These are phyloP conservation scores for Agonopterix alstromeriana DNA, from an alignment of 2,888 invertebrate genomes.

Conservation along the genomic window DNA sequence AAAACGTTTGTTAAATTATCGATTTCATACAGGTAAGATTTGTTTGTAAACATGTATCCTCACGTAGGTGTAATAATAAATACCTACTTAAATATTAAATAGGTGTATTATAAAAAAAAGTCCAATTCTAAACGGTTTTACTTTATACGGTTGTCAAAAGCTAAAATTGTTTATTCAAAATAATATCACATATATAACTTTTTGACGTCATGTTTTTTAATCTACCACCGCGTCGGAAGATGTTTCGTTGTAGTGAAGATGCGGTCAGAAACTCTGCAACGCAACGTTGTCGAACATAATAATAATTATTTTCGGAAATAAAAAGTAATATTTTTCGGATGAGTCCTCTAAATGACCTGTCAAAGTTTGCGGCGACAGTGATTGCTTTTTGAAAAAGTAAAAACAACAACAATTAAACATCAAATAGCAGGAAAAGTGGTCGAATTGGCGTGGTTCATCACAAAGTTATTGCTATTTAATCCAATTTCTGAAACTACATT, in stretches of 20 bases:
- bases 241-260: too few species aligned
- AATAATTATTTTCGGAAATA: background rate
- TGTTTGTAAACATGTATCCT: too few species aligned
- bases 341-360: background rate
- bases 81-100: background rate
- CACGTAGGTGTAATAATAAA: background rate
- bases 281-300: background rate
- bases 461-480: constrained; percentile 26
- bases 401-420: background rate
- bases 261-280: too few species aligned
- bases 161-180: too few species aligned
- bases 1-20: too few species aligned
- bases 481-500: constrained; percentile 36
- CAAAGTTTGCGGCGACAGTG: background rate
- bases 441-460: constrained; percentile 1
- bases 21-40: too few species aligned
- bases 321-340: background rate
- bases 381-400: background rate
- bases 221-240: too few species aligned
- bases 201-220: too few species aligned
- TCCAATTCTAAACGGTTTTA: too few species aligned
- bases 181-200: too few species aligned
- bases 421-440: background rate
- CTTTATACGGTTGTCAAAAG: too few species aligned
- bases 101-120: background rate